Evolutionary conservation across 2,113 vertebrate species (phyloP), one percentile per base, ranked within the genome.

Genomic region (Perccottus glenii): DNA sequence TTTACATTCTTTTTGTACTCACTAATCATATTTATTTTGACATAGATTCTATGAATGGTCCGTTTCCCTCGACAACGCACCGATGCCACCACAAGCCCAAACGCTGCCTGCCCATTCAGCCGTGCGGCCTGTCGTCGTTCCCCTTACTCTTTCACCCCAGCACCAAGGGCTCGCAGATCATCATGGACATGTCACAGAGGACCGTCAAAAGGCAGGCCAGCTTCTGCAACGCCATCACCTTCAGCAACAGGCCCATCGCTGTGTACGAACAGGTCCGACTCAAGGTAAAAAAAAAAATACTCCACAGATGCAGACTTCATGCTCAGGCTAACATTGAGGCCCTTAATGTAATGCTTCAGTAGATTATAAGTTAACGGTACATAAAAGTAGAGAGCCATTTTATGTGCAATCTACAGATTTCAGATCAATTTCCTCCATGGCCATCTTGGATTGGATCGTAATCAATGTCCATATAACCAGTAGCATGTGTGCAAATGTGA

Each of bases 191-290:
- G 16, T 93, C 94, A 10, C 97, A 96, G 85, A 96, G 95, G 83
- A 93, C 89, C 0, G 98, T 97, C 80, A 98, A 95, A 89, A 94
- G 98, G 83, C 95, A 96, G 87, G 95, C 94, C 77, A 99, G 97
- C 89, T 99, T 99, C 92, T 99, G 98, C 83, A 98, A 99, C 0
- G 97, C 94, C 88, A 98, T 99, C 78, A 98, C 96, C 77, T 99
- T 99, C 92, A 96, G 94, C 80, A 97, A 98, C 92, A 93, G 98
- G 44, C 94, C 96, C 0, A 93, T 97, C 2, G 93, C 95, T 75
- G 91, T 97, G 75, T 96, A 97, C 0, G 98, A 99, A 77, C 96
- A 98, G 90, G 94, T 99, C 78, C 93, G 96, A 60, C 92, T 99
- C 67, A 97, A 98, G 95, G 97, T 99, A 87, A 71, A 52, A n/a